Conservation (phyloP, 2,888 invertebrate species). For the Marronus borbonicus region DNA sequence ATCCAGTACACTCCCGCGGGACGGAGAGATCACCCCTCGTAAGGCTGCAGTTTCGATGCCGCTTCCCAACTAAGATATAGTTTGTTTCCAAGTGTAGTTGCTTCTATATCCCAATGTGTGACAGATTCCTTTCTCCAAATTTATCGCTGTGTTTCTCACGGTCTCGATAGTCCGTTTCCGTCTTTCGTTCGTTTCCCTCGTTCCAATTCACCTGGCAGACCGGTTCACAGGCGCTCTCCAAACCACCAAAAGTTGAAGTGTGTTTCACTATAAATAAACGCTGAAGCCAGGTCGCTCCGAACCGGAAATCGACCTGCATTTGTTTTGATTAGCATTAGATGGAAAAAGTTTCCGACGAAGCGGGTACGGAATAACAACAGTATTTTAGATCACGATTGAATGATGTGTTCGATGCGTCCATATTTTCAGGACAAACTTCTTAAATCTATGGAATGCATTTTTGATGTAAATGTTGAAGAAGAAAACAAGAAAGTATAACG, state of each 20-base stretch:
- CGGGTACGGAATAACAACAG: slow-evolving; percentile 34
- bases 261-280: slow-evolving; percentile 45
- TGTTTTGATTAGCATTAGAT: slow-evolving; percentile 46
- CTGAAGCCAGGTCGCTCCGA: slow-evolving; percentile 25
- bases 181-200: not conserved
- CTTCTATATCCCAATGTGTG: slow-evolving; percentile 42
- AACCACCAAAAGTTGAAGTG: slow-evolving; percentile 45
- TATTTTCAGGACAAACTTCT: slow-evolving; percentile 12
- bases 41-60: slow-evolving; percentile 50
- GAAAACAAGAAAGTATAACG: not conserved
- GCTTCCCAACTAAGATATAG: slow-evolving; percentile 45
- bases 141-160: not conserved
- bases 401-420: slow-evolving; percentile 22
- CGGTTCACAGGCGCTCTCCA: slow-evolving; percentile 19
- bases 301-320: slow-evolving; percentile 43
- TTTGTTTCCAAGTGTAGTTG: slow-evolving; percentile 45
- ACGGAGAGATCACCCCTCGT: slow-evolving; percentile 49
- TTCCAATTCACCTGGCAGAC: slow-evolving; percentile 25
- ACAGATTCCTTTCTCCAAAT: slow-evolving; percentile 39
- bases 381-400: slow-evolving; percentile 45
- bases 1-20: slow-evolving; percentile 45
- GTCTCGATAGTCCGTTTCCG: not conserved
- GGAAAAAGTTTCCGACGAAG: slow-evolving; percentile 44
- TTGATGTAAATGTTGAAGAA: not conserved
- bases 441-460: not conserved